Conservation (phyloP, 1,140 invertebrate genomes). For the Drosophila navojoa region DNA sequence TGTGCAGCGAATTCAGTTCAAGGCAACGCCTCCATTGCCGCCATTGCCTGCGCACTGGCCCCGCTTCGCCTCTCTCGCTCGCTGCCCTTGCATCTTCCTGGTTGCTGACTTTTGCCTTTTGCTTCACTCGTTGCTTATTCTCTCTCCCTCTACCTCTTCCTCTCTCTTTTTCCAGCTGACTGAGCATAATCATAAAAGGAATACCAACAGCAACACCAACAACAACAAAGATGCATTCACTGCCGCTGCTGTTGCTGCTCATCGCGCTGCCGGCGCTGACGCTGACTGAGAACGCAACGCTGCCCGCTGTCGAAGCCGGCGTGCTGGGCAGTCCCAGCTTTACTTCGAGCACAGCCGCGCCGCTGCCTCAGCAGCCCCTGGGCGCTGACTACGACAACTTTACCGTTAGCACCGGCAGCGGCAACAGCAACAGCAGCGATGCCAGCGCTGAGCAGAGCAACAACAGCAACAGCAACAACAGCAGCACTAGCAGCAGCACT, state of each 20-base stretch:
- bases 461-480: slow-evolving; percentile 13
- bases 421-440: not conserved
- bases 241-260: slow-evolving; percentile 55
- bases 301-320: slow-evolving; percentile 20
- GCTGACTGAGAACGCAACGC: slow-evolving; percentile 33
- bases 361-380: not conserved
- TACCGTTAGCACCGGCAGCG: slow-evolving; percentile 15
- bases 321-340: slow-evolving; percentile 9
- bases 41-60: slow-evolving; percentile 20
- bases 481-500: slow-evolving; percentile 22
- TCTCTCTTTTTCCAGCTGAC: slow-evolving; percentile 35
- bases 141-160: not conserved
- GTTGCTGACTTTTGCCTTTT: slow-evolving; percentile 24
- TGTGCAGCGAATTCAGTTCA: slow-evolving; percentile 66
- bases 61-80: not conserved
- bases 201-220: slow-evolving; percentile 19
- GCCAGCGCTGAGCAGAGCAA: slow-evolving; percentile 10
- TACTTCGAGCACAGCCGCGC: slow-evolving; percentile 30
- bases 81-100: not conserved
- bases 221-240: slow-evolving; percentile 29
- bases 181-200: slow-evolving; percentile 25
- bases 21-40: slow-evolving; percentile 61
- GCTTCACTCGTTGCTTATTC: slow-evolving; percentile 1
- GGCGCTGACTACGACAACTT: slow-evolving; percentile 3
- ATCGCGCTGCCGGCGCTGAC: slow-evolving; percentile 42